Evolutionary conservation across 37 sponge, comb jelly and placozoan species (phyloP).

Genomic region (Cladorhizidae sp.): DNA sequence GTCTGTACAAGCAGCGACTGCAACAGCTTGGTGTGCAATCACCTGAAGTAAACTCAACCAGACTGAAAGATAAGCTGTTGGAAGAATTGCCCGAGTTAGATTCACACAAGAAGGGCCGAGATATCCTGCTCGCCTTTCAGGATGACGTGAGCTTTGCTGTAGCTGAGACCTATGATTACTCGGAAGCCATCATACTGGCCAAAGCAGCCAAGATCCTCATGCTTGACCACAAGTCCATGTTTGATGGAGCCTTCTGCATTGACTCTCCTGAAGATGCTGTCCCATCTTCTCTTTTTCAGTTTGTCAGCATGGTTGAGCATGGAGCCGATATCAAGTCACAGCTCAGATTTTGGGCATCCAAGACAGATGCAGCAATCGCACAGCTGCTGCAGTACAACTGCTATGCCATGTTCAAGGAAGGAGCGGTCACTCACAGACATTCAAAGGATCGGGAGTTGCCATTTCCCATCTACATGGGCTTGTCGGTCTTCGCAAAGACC

Average conservation of each 20-base stretch:
- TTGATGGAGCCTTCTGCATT: neutral
- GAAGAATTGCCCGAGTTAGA: constrained; percentile 10
- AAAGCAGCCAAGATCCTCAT: neutral
- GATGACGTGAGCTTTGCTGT: too few relatives aligned
- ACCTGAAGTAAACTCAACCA: constrained; percentile 1
- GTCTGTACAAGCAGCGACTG: neutral
- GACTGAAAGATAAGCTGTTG: constrained; percentile 21
- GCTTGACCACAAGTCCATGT: neutral
- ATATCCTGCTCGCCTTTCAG: neutral
- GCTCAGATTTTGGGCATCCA: too few relatives aligned
- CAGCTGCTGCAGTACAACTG: neutral
- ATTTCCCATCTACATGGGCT: neutral
- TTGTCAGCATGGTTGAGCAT: too few relatives aligned
- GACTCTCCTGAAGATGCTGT: neutral
- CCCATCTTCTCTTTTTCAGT: too few relatives aligned
- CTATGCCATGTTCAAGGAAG: neutral
- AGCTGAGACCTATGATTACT: neutral
- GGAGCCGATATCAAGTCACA: too few relatives aligned
- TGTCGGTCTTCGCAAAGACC: neutral
- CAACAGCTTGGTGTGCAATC: constrained; percentile 32
- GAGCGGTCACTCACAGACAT: neutral
- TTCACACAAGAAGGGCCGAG: constrained; percentile 4
- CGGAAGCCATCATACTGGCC: constrained; percentile 1
- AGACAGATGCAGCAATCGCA: too few relatives aligned
- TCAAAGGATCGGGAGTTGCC: neutral